Evolutionary conservation across 2,113 vertebrate species (phyloP), one percentile per base, ranked within the genome.

Genomic region (Colistium nudipinnis): DNA sequence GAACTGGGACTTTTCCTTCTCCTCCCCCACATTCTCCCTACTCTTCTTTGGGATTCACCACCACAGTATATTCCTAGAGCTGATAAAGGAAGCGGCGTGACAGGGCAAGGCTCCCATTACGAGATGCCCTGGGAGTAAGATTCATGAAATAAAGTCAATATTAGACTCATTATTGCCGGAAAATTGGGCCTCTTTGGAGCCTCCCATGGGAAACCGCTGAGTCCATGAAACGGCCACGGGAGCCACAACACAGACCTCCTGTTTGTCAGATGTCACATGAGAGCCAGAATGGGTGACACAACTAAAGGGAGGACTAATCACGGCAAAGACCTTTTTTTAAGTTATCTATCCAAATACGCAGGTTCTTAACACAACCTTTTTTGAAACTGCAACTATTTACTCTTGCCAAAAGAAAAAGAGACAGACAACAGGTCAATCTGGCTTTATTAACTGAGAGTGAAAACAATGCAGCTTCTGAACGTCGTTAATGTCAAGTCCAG

Each of bases 1-100:
- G 87, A 89, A 90, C 84, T 71, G 64, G 78, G 82, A 84, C 78
- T 65, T 85, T 89, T 89, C 85, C 87, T 71, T 82, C 84, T 85
- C 86, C 88, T 87, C 88, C 85, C 81, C 85, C 85, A 81, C 88
- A 83, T 59, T 76, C 86, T 62, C 87, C 24, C 19, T 14, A 55
- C 65, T 75, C 36, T 61, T 74, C 65, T 88, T 67, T 78, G 76
- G 81, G 88, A 89, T 76, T 72, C 80, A 82, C 78, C 78, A 68
- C 66, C 75, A 53, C 79, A 62, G 36, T 54, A 70, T 75, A 75
- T 78, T 87, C 74, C 78, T 64, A 35, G 69, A 86, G 64, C 78
- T 77, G 83, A 86, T 88, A 87, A 84, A 83, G 55, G 57, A 56
- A 69, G 61, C 22, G 14, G 52, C 17, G 52, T 47, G 61, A 72